Evolutionary conservation across 2,113 vertebrate genomes (phyloP).

Genomic region (Cygnus buccinator): DNA sequence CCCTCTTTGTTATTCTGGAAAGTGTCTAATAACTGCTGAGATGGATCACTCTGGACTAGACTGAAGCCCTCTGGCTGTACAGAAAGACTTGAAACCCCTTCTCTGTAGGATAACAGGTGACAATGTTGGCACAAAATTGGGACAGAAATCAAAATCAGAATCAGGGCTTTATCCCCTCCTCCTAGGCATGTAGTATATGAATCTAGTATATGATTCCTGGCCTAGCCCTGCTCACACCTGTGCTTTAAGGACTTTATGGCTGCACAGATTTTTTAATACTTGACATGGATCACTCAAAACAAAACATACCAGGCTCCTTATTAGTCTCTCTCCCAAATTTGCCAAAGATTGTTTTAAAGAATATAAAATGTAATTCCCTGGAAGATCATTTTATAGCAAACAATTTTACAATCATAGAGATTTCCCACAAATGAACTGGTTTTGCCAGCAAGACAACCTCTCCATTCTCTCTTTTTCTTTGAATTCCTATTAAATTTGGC

Average conservation of each 20-base stretch:
- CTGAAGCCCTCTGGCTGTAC: background rate
- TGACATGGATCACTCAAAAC: background rate
- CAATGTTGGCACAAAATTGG: background rate
- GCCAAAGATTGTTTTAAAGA: background rate
- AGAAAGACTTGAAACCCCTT: background rate
- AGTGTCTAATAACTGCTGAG: background rate
- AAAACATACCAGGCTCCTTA: background rate
- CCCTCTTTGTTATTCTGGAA: background rate
- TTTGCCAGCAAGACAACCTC: background rate
- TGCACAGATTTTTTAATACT: background rate
- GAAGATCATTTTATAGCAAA: background rate
- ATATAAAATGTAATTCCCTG: background rate
- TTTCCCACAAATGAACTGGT: background rate
- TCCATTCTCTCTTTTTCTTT: background rate
- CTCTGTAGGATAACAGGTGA: background rate
- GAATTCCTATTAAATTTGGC: background rate
- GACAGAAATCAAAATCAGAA: background rate
- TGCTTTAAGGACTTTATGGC: background rate
- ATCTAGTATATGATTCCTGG: background rate
- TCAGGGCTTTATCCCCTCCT: background rate
- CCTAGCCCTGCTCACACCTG: background rate
- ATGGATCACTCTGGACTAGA: rapidly evolving
- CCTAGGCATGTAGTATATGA: rapidly evolving
- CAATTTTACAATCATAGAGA: background rate
- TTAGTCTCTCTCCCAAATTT: background rate